Evolutionary conservation across 2,797 vertebrate species (phyloP).

Genomic region (Artibeus lituratus): DNA sequence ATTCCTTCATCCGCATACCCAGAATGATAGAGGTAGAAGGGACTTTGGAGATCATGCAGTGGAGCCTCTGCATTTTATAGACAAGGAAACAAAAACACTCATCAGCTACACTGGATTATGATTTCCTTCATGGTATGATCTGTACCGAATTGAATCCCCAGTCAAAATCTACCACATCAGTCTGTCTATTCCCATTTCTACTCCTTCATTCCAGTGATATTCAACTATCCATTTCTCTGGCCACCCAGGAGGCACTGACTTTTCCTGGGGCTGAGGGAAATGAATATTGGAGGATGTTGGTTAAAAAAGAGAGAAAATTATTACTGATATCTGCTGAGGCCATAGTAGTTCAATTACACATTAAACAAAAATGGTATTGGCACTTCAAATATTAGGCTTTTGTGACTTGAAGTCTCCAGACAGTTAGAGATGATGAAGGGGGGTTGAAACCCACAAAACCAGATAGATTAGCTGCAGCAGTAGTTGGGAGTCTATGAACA

Average conservation of each 20-base stretch:
- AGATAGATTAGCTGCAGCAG: background rate
- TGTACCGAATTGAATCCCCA: background rate
- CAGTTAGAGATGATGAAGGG: background rate
- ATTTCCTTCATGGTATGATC: background rate
- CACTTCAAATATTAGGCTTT: background rate
- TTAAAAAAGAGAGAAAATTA: background rate
- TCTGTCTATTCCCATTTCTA: background rate
- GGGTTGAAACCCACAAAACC: background rate
- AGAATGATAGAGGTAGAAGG: background rate
- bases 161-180: background rate
- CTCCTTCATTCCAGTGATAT: background rate
- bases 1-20: background rate
- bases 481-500: too few species aligned
- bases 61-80: background rate
- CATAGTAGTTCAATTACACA: background rate
- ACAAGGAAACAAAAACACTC: background rate
- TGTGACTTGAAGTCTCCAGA: background rate
- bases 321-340: background rate
- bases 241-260: background rate
- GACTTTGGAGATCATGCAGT: rapidly evolving
- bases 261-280: background rate
- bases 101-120: background rate
- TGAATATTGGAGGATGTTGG: background rate
- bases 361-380: background rate
- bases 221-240: background rate